Evolutionary conservation across 2,113 vertebrate species (phyloP).

Genomic region (Reinhardtius hippoglossoides): DNA sequence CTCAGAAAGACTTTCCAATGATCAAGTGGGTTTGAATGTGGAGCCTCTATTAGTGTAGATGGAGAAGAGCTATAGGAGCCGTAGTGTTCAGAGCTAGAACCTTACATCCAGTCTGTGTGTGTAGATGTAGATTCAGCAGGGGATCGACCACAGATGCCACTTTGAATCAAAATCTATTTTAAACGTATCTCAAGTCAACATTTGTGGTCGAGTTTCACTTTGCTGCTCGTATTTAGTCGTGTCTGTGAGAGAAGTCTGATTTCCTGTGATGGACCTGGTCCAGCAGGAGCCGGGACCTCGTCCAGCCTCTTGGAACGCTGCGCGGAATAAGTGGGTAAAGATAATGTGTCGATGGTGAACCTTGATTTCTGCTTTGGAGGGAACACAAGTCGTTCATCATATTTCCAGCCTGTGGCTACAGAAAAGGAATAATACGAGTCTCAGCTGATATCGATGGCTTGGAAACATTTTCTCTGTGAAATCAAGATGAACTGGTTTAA

Average conservation of each 20-base stretch:
- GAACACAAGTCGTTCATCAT: background rate
- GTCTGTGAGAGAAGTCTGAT: background rate
- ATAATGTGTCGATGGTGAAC: background rate
- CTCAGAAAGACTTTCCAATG: background rate
- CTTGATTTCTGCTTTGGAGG: background rate
- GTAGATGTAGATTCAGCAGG: background rate
- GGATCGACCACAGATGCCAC: background rate
- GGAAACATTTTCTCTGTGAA: background rate
- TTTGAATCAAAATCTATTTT: background rate
- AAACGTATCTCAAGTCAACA: background rate
- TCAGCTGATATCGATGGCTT: background rate
- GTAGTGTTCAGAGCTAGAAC: background rate
- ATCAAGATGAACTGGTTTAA: background rate
- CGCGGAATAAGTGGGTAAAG: background rate
- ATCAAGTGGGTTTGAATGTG: background rate
- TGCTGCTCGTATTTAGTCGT: background rate
- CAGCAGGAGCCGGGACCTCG: too few relatives aligned
- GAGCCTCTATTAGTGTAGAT: background rate
- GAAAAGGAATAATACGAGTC: background rate
- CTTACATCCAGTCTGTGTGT: background rate
- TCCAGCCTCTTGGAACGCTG: background rate
- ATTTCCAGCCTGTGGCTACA: background rate
- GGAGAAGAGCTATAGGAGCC: background rate
- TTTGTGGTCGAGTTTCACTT: background rate
- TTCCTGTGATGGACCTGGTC: too few relatives aligned